Conservation (phyloP, 64 coral and sea anemone genomes). For the Stylophora pistillata region DNA sequence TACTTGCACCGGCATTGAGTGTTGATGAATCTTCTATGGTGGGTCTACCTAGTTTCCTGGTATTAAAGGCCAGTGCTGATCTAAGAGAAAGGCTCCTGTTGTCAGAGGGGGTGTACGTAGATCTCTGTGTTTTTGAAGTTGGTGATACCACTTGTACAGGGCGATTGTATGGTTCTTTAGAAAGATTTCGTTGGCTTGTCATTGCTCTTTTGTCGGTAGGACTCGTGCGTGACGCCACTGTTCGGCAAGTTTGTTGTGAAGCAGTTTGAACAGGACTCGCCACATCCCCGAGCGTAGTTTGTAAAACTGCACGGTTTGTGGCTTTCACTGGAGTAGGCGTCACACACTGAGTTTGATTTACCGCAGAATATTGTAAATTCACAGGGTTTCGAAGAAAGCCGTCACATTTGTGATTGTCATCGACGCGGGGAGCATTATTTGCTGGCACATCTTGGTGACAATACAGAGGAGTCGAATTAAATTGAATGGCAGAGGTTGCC, state of each 20-base stretch:
- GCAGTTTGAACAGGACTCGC: too few species aligned
- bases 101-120: not conserved
- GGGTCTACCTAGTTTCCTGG: not conserved
- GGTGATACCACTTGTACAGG: not conserved
- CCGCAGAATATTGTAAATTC: not conserved
- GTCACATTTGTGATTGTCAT: not conserved
- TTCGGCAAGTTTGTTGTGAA: not conserved
- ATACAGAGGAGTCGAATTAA: not conserved
- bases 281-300: not conserved
- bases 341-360: not conserved
- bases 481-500: not conserved
- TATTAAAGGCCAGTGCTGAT: not conserved
- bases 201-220: not conserved
- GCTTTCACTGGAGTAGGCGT: not conserved
- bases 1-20: not conserved
- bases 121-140: not conserved
- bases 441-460: not conserved
- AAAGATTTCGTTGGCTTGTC: not conserved
- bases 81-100: conserved; percentile 9
- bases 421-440: not conserved
- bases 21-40: not conserved
- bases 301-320: not conserved
- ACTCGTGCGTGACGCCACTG: not conserved
- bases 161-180: not conserved
- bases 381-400: not conserved